These are phyloP conservation scores for Eurytoma adleriae DNA, from an alignment of 2,888 invertebrate genomes.

Conservation along the genomic window DNA sequence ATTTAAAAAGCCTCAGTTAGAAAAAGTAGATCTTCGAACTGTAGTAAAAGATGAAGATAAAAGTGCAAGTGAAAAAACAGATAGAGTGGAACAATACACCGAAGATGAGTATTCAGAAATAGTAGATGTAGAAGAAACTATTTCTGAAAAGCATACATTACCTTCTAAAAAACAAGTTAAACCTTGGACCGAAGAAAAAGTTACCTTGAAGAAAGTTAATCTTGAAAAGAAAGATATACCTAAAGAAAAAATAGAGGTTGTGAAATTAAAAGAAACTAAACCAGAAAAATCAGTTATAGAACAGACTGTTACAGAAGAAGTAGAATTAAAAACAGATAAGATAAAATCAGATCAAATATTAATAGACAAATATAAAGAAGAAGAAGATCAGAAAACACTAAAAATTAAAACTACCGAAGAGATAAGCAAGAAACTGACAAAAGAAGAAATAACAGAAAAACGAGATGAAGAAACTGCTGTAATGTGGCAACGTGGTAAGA, in stretches of 20 bases:
- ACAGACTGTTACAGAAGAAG: conserved; percentile 65
- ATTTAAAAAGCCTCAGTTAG: conserved; percentile 38
- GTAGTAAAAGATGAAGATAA: conserved; percentile 13
- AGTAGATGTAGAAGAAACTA: conserved; percentile 26
- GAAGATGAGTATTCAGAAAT: conserved; percentile 24
- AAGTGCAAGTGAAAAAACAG: neutral
- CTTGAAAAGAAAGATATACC: conserved; percentile 72
- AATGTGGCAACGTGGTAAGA: conserved; percentile 22
- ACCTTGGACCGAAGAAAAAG: conserved; percentile 83
- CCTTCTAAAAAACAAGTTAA: conserved; percentile 70
- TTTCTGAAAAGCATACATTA: conserved; percentile 67
- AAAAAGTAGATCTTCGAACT: conserved; percentile 49
- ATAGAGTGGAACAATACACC: neutral
- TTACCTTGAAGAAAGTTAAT: conserved; percentile 78
- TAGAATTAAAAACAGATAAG: conserved; percentile 59
- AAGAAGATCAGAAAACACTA: neutral
- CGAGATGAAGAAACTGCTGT: conserved; percentile 44
- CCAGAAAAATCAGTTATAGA: conserved; percentile 68
- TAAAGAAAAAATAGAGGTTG: conserved; percentile 75
- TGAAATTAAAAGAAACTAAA: conserved; percentile 80
- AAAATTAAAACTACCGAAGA: neutral
- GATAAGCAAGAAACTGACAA: neutral
- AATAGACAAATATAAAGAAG: neutral
- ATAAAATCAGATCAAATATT: neutral
- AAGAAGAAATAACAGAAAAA: conserved; percentile 5